Evolutionary conservation across 2,113 vertebrate species (phyloP), one percentile per base, ranked within the genome.

Genomic region (Mionectes macconnelli): DNA sequence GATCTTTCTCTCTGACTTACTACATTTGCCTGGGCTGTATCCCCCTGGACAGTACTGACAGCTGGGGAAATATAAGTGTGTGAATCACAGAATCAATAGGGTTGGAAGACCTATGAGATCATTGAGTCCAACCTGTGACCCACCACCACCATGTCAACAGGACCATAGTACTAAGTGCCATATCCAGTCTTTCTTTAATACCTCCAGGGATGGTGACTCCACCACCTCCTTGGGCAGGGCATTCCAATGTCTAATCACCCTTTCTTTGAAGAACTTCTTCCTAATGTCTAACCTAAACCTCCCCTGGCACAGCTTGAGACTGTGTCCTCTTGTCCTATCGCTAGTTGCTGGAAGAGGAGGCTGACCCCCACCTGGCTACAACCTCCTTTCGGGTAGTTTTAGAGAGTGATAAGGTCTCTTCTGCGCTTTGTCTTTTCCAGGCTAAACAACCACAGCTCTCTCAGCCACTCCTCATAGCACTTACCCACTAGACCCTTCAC

Each of bases 51-150:
- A 59, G 13, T 79, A 44, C 40, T n/a, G 52, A 35, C 19, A 72
- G 40, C 22, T 44, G 37, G n/a, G 42, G 19, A 52, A 72, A 90
- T 55, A 14, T 0, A 0, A 74, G 21, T 23, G 19, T 79, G 44
- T 21, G 33, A 80, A 66, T 27, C 20, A 53, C n/a, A 68, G n/a
- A 53, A 60, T 53, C 24, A 47, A 4, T n/a, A 5, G 24, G 20
- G 6, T 40, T 40, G 39, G n/a, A 82, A 67, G 28, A 45, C 7
- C 1, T 53, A 14, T 67, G 28, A 35, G 9, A 8, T n/a, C 19
- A n/a, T 45, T 0, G 0, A 40, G 16, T 37, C 31, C 37, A 59
- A 20, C 27, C 14, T 33, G 8, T 35, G 53, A n/a, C 16, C 10
- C 17, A 30, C 40, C 39, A 53, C 16, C 39, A n/a, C 53, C 3